Evolutionary conservation across 2,113 vertebrate species (phyloP), one percentile per base, ranked within the genome.

Genomic region (Gopherus flavomarginatus): DNA sequence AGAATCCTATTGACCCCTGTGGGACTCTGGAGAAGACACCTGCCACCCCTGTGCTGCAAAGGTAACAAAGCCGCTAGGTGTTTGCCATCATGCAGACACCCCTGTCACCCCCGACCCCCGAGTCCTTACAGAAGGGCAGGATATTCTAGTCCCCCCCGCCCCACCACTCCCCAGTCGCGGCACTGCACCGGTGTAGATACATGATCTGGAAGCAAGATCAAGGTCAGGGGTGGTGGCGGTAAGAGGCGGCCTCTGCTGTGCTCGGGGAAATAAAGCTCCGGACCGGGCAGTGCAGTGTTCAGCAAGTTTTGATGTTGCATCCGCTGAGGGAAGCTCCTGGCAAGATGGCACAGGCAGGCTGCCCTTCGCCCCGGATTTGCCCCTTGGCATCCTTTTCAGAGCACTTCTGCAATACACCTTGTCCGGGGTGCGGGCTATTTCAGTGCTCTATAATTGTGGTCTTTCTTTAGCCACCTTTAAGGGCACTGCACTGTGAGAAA

Each of bases 311-410:
- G 44, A 50, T 31, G 82, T 69, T 53, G n/a, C 5, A 53, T 82
- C 31, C 27, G 79, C 83, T 57, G 56, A 14, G 29, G 81, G 88
- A 91, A 85, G 84, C 88, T 86, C 90, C 86, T 38, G 79, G 90
- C 89, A 91, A 95, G 90, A 90, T 90, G 89, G 93, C 91, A 82
- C 79, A 57, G 50, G 69, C 78, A 53, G 19, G 29, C 49, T 14
- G 21, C 57, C 69, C n/a, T 22, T 11, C 42, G 81, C 21, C 24
- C 56, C 57, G n/a, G 19, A 10, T 8, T 4, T 31, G 35, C 26
- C 77, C 31, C 22, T 59, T 31, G 29, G 21, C 47, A 9, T n/a
- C 22, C 11, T 26, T 77, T 42, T 44, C 14, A 2, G 54, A n/a
- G 4, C n/a, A 14, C 54, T 29, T 80, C 52, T 86, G 53, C 79